These are phyloP conservation scores for Cheilosia variabilis DNA, from an alignment of 2,888 invertebrate species.

Conservation along the genomic window DNA sequence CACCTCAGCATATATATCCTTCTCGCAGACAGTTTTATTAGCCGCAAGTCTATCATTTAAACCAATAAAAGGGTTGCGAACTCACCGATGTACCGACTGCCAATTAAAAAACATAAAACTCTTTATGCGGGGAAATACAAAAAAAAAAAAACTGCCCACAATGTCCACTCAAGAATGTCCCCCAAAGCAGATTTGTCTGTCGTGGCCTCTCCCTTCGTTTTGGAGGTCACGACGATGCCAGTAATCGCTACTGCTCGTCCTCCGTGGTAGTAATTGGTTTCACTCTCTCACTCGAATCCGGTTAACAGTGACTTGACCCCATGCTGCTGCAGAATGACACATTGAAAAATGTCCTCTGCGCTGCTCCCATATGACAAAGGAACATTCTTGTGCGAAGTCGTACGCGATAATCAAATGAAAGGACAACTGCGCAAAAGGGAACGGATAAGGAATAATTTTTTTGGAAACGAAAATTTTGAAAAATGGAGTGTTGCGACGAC, in stretches of 20 bases:
- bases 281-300: constrained; percentile 25
- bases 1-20: background rate
- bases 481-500: constrained; percentile 72
- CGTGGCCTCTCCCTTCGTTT: constrained; percentile 21
- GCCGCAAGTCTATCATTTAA: constrained; percentile 47
- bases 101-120: constrained; percentile 69
- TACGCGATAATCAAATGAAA: constrained; percentile 62
- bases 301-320: constrained; percentile 61
- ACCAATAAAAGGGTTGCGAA: constrained; percentile 65
- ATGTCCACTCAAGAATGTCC: constrained; percentile 29
- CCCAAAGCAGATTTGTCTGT: constrained; percentile 4
- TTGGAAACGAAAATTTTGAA: constrained; percentile 54
- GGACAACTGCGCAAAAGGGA: constrained; percentile 5
- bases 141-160: constrained; percentile 20
- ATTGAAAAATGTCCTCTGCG: constrained; percentile 64
- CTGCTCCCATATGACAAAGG: constrained; percentile 71
- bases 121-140: constrained; percentile 1
- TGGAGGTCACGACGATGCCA: constrained; percentile 49
- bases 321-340: constrained; percentile 67
- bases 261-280: constrained; percentile 41
- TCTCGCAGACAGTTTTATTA: constrained; percentile 57
- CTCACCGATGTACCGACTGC: constrained; percentile 54
- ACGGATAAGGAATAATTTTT: constrained; percentile 3
- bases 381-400: constrained; percentile 66
- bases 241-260: constrained; percentile 48